Base-by-base conservation (phyloP, 1,140 invertebrate species). In the Globodera rostochiensis region DNA sequence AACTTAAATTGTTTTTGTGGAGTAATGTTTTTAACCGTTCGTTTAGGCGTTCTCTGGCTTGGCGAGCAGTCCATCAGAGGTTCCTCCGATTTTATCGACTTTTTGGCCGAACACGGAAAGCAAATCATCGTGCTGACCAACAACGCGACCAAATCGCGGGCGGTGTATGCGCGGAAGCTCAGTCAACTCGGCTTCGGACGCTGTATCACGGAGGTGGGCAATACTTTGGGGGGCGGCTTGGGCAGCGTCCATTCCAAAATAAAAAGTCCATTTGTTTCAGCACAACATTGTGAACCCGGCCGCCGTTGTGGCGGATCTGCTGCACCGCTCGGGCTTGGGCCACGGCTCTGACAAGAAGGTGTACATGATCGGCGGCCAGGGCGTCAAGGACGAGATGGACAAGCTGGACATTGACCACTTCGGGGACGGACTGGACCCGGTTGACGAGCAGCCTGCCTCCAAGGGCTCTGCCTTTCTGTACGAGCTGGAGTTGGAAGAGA, bases 331-430 rank as follows among this genome's bases (percentile, higher is more conserved):
- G 53, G 87, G 89, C n/a, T 19, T 88, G 3, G 75, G 60, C 36
- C 71, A 83, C 13, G 73, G 76, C 19, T 53, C 60, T 7, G 25
- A 80, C 36, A 89, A 89, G 74, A 89, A 89, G 74, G 87, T 88
- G n/a, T 88, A 88, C 73, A 53, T 88, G 47, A 89, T 88, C 36
- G 90, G 90, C 4, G 84, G 84, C 71, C 84, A 86, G 74, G 91
- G 90, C 1, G 86, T 91, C 78, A 82, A 85, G 21, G 86, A 89
- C 66, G 91, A 91, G 83, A 81, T 91, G 70, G 84, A 86, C 60
- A 78, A 90, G 50, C 49, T 88, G 19, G 88, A 86, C n/a, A 87
- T 91, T 47, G 83, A 85, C 46, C 82, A 86, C 77, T 87, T 90
- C 80, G 91, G 91, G 4, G 76, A 86, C 78, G 91, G 77, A 60